Conservation (phyloP, 2,113 vertebrate species). For the Malaclemys terrapin region DNA sequence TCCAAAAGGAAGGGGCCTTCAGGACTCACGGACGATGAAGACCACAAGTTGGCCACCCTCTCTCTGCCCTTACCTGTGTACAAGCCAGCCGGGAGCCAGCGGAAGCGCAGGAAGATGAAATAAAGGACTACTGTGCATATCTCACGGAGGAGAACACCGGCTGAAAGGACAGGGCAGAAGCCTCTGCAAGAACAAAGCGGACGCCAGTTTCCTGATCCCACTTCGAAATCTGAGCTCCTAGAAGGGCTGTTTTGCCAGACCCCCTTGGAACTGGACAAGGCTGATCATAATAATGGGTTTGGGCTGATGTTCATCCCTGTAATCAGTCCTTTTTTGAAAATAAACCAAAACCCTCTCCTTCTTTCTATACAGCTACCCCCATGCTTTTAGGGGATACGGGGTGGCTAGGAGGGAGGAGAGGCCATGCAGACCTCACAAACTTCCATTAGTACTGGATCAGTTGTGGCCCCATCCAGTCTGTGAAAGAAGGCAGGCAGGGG, state of each 20-base stretch:
- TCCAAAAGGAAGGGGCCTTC: constrained; percentile 66
- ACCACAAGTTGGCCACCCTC: constrained; percentile 84
- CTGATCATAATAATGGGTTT: fast-evolving
- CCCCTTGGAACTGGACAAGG: background rate
- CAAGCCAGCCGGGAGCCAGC: constrained; percentile 47
- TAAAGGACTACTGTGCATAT: background rate
- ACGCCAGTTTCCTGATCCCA: background rate
- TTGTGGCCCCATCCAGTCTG: background rate
- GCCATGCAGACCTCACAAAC: background rate
- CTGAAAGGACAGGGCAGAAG: background rate
- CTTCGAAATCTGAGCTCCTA: background rate
- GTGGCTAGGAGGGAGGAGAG: background rate
- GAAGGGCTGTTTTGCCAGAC: background rate
- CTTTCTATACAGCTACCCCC: background rate
- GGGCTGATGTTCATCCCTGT: background rate
- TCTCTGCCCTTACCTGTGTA: constrained; percentile 85
- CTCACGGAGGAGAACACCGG: fast-evolving
- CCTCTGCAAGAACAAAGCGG: background rate
- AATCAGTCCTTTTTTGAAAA: background rate
- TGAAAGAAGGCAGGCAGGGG: background rate
- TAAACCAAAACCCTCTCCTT: background rate
- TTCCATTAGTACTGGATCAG: background rate
- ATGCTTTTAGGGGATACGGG: background rate
- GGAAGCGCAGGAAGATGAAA: constrained; percentile 85
- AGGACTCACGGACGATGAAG: constrained; percentile 40